Percentiles rank a stretch among this genome's conserved stretches.
Conservation (phyloP, 2,797 vertebrate species). For the Fratercula arctica region DNA sequence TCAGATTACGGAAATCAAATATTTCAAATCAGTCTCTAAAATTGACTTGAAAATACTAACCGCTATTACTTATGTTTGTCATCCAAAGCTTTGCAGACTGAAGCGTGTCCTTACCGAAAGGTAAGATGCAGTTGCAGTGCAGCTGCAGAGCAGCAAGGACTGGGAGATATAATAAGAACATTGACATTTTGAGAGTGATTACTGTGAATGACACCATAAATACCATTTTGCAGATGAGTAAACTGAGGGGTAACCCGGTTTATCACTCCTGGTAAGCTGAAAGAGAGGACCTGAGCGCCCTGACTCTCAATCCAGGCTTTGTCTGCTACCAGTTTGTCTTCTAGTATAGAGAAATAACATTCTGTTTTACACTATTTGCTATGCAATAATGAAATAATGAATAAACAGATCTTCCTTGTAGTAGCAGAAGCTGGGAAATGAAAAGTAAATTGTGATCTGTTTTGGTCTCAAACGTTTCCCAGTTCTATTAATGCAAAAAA, state of each 20-base stretch:
- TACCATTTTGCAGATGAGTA: neutral
- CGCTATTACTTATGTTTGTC: neutral
- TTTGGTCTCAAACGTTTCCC: neutral
- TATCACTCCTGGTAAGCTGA: neutral
- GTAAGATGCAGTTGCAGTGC: neutral
- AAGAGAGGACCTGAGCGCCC: neutral
- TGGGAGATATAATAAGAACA: neutral
- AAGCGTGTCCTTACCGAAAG: neutral
- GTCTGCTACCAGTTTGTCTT: neutral
- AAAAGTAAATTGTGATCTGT: neutral
- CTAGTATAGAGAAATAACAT: neutral
- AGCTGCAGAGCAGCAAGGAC: neutral
- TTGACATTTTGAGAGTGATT: neutral
- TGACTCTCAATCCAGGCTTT: neutral
- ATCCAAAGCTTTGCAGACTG: neutral
- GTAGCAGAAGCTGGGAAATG: neutral
- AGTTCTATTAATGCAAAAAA: neutral
- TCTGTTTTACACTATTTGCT: neutral
- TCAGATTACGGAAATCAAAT: constrained; percentile 19
- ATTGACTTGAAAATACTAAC: neutral
- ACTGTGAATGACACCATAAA: neutral
- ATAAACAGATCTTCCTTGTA: neutral
- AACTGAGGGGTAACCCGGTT: neutral
- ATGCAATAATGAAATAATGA: neutral
- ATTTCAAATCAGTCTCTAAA: neutral